phyloP scores from a whole-genome alignment of 2,113 vertebrate genomes.

The Silurus glanis region DNA sequence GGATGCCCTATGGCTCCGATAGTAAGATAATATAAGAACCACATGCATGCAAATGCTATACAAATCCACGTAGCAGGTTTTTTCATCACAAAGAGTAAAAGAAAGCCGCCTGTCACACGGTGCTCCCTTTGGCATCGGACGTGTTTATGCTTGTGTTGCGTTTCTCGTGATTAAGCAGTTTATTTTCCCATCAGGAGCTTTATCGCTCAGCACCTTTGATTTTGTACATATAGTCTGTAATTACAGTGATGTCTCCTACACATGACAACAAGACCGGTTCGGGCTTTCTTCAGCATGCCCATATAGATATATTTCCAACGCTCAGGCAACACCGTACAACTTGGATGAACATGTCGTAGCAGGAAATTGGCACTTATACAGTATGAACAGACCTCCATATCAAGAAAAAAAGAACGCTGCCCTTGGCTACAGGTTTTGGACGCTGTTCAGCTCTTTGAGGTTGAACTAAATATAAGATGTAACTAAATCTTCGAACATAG shows the following conservation, averaged over 20 bases:
- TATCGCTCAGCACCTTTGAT: neutral
- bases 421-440: conserved; percentile 29
- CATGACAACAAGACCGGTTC: neutral
- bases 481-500: conserved; percentile 17
- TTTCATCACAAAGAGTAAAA: neutral
- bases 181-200: neutral
- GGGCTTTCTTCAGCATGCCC: neutral
- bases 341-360: conserved; percentile 6
- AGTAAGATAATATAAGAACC: neutral
- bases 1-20: neutral
- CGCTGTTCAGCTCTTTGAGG: conserved; percentile 1
- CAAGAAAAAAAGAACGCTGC: neutral
- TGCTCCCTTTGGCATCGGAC: neutral
- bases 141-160: conserved; percentile 7
- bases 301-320: neutral
- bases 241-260: neutral
- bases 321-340: neutral
- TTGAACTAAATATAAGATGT: neutral
- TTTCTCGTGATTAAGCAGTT: neutral
- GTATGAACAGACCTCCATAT: conserved; percentile 25
- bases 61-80: neutral
- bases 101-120: no score
- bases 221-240: neutral
- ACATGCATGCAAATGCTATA: conserved; percentile 8
- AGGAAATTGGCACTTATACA: conserved; percentile 2